Base-by-base conservation (phyloP, 2,113 vertebrate genomes). In the Lamprotornis superbus region DNA sequence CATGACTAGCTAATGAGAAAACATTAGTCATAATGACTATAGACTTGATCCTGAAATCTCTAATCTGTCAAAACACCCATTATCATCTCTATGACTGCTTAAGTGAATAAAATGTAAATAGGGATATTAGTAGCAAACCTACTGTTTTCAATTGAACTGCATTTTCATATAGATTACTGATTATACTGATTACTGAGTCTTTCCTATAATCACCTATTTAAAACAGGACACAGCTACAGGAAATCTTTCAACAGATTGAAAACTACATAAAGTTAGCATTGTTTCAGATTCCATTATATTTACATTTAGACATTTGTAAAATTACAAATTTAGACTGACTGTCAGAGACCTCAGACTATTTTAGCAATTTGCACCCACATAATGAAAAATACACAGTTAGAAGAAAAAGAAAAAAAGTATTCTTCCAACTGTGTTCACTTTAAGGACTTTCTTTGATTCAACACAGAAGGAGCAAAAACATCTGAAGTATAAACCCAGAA, bases 91-190 rank as follows among this genome's bases (percentile, higher is more conserved):
- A 63, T 21, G 47, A 83, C 23, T 85, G 39, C 44, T 86, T 78
- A 84, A 92, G 20, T 79, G 64, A 94, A 74, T 60, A 77, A 93
- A 80, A 81, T 56, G n/a, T 83, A 46, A 83, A 90, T 24, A 88
- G 44, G 28, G 35, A 52, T 86, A 95, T 83, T 88, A 92, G 75
- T 37, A 90, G n/a, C 16, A 30, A 83, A 68, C 52, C 82, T 78
- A 56, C 28, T 60, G 85, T 75, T 96, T 86, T 83, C 44, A 88
- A 83, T 52, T 88, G 59, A 73, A 76, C 40, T 75, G 57, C 46
- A 85, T 97, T 95, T 95, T 96, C 65, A 80, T 79, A 87, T 7
- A 93, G 55, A 80, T 88, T n/a, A n/a, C n/a, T n/a, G n/a, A n/a
- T n/a, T 50, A 74, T 67, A 91, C 82, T 28, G 55, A 90, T 77